These are phyloP conservation scores for Rafetus swinhoei DNA, from an alignment of 2,113 vertebrate genomes.

Conservation along the genomic window DNA sequence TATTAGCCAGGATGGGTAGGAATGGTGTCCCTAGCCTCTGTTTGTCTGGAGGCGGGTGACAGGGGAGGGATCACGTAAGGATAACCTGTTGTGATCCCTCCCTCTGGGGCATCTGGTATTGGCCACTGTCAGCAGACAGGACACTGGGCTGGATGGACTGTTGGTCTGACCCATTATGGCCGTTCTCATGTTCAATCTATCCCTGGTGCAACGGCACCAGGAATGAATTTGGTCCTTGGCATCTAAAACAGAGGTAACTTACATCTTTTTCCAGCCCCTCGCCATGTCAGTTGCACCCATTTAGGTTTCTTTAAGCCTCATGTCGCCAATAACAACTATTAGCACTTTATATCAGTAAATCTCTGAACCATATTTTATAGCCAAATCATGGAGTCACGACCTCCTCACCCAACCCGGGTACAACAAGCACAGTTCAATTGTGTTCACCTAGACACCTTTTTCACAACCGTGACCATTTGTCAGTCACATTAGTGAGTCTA, in stretches of 20 bases:
- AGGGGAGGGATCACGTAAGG: too few relatives aligned
- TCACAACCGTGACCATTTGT: background rate
- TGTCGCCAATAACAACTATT: background rate
- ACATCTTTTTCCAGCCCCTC: background rate
- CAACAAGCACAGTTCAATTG: background rate
- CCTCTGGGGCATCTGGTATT: too few relatives aligned
- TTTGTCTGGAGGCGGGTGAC: too few relatives aligned
- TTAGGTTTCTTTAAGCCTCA: background rate
- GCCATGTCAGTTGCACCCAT: background rate
- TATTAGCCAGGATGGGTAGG: too few relatives aligned
- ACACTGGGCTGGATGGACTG: too few relatives aligned
- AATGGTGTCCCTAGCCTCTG: too few relatives aligned
- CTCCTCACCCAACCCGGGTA: background rate
- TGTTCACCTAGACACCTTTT: background rate
- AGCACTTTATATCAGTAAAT: background rate
- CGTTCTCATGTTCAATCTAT: background rate
- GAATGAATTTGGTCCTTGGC: background rate
- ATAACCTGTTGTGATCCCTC: too few relatives aligned
- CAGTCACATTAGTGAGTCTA: background rate
- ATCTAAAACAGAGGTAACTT: background rate
- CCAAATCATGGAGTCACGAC: background rate
- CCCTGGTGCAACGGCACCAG: background rate
- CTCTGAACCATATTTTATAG: background rate
- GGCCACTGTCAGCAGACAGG: too few relatives aligned
- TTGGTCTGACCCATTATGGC: too few relatives aligned